Conservation (phyloP, 2,113 vertebrate species). For the Scomber colias region DNA sequence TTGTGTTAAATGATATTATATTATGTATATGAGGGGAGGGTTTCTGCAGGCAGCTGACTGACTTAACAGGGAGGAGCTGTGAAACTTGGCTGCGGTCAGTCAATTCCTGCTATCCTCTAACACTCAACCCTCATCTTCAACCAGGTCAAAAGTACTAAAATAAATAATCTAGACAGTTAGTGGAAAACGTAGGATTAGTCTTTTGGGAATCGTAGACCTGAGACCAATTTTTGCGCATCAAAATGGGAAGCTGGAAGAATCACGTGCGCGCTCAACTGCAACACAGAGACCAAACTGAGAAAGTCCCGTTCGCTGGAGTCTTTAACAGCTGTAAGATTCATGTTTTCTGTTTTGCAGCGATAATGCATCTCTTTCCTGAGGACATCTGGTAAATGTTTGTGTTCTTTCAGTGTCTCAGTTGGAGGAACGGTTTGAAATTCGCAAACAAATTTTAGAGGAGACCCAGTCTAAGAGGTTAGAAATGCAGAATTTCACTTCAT, state of each 20-base stretch:
- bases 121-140: not conserved
- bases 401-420: conserved; percentile 74
- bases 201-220: not conserved
- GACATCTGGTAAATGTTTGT: not conserved
- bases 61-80: conserved; percentile 51
- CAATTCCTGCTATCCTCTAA: not conserved
- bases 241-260: conserved; percentile 82
- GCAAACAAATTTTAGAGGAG: conserved; percentile 70
- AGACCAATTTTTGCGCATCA: not conserved
- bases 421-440: conserved; percentile 76
- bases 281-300: conserved; percentile 77
- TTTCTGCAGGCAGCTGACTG: conserved; percentile 22
- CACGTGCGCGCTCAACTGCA: conserved; percentile 75
- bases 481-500: not conserved
- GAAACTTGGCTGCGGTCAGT: not conserved
- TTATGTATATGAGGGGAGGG: not conserved
- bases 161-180: not conserved
- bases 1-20: not conserved
- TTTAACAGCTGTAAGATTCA: conserved; percentile 73
- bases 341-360: not conserved
- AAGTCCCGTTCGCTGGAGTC: conserved; percentile 74
- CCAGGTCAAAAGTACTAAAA: not conserved
- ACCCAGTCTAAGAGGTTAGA: conserved; percentile 62
- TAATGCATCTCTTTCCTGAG: not conserved
- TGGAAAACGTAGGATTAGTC: too few relatives aligned